Conservation (phyloP, 2,888 invertebrate genomes). For the Eristalis intricaria region DNA sequence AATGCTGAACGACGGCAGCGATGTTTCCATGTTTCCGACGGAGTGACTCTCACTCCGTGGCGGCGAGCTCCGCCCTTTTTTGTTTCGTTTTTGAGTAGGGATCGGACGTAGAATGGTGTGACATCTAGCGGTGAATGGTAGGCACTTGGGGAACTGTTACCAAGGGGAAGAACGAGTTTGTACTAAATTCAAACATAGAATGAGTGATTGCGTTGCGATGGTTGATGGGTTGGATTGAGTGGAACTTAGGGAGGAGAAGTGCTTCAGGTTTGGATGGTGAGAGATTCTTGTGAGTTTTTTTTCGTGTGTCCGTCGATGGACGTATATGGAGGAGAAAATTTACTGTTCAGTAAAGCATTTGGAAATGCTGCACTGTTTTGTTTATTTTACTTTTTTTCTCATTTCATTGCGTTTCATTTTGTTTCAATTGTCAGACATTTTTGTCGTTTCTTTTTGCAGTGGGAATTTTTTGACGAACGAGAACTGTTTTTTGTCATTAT, state of each 20-base stretch:
- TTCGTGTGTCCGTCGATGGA: background rate
- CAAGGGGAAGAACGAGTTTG: constrained; percentile 9
- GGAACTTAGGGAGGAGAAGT: background rate
- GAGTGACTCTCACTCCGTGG: constrained; percentile 36
- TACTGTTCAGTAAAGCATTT: no score
- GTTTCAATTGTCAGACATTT: background rate
- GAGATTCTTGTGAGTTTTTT: background rate
- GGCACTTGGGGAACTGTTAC: background rate
- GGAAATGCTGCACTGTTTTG: no score
- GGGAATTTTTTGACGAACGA: no score
- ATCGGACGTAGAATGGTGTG: constrained; percentile 5
- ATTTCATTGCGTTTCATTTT: background rate
- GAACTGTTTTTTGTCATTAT: no score
- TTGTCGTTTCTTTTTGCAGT: no score
- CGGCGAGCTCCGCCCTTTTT: constrained; percentile 68
- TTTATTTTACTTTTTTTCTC: background rate
- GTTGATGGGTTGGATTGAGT: constrained; percentile 13
- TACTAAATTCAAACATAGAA: constrained; percentile 62
- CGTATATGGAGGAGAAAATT: background rate
- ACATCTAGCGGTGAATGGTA: constrained; percentile 34
- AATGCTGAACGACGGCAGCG: background rate
- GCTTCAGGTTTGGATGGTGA: background rate
- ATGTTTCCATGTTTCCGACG: constrained; percentile 31
- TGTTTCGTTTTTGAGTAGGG: constrained; percentile 63
- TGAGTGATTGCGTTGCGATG: constrained; percentile 8